These are phyloP conservation scores for Nemurella pictetii DNA, from an alignment of 2,888 invertebrate species.

Conservation along the genomic window DNA sequence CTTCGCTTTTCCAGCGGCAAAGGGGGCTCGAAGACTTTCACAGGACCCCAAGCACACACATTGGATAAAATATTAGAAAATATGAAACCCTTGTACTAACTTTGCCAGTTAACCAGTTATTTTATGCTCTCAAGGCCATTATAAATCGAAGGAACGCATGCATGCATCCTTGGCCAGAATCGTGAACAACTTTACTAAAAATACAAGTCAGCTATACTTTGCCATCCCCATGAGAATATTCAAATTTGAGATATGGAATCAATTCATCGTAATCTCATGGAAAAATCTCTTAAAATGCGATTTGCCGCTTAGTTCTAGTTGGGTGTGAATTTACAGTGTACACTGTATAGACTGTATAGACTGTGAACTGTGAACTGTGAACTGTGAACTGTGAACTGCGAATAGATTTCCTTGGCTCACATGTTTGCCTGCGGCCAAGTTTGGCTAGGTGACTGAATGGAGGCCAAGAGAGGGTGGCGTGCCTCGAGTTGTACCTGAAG, in stretches of 20 bases:
- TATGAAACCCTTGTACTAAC: background rate
- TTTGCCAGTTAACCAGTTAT: background rate
- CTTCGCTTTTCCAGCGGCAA: background rate
- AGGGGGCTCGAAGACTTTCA: background rate
- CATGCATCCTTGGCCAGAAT: background rate
- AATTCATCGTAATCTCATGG: background rate
- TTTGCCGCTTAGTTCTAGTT: too few species aligned
- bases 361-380: too few species aligned
- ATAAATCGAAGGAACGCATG: background rate
- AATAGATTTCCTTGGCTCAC: too few species aligned
- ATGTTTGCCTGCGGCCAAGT: too few species aligned
- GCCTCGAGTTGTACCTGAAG: background rate
- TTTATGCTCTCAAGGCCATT: background rate
- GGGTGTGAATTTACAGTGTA: too few species aligned
- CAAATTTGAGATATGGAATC: background rate
- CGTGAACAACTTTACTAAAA: background rate
- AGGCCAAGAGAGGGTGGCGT: background rate
- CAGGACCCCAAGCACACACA: background rate
- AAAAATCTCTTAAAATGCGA: background rate
- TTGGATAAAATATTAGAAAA: background rate
- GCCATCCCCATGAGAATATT: background rate
- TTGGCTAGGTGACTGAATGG: background rate
- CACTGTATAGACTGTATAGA: too few species aligned
- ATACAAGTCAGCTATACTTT: background rate
- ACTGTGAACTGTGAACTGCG: too few species aligned